phyloP scores from a whole-genome alignment of 2,888 invertebrate species.

The Mystacides longicornis region DNA sequence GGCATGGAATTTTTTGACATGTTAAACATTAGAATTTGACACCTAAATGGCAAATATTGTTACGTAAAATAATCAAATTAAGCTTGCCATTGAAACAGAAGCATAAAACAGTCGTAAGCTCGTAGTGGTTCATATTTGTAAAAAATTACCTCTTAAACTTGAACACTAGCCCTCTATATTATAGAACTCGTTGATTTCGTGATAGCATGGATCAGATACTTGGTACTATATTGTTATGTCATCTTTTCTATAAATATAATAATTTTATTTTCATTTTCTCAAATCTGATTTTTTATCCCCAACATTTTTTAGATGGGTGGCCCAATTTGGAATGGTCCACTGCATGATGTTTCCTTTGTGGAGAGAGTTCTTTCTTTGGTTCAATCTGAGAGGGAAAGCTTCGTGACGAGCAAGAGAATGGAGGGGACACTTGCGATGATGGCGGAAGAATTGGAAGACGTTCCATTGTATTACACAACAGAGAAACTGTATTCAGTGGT shows the following conservation, averaged over 20 bases:
- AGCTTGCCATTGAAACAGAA: too few relatives aligned
- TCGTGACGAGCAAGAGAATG: conserved; percentile 68
- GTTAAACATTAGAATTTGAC: too few relatives aligned
- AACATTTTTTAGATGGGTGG: conserved; percentile 73
- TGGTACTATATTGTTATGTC: background rate
- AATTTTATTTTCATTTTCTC: too few relatives aligned
- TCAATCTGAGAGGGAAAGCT: conserved; percentile 37
- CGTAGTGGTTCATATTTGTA: too few relatives aligned
- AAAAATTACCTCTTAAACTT: too few relatives aligned
- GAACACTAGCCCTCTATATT: too few relatives aligned
- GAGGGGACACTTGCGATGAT: conserved; percentile 75
- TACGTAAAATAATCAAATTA: too few relatives aligned
- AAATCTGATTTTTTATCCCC: too few relatives aligned
- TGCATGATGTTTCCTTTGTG: conserved; percentile 78
- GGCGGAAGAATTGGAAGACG: conserved; percentile 72
- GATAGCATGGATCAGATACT: background rate
- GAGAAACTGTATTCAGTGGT: conserved; percentile 69
- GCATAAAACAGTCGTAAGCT: too few relatives aligned
- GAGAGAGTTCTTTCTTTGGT: conserved; percentile 51
- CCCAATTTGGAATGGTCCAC: conserved; percentile 86
- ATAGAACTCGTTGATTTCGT: too few relatives aligned
- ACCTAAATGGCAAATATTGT: too few relatives aligned
- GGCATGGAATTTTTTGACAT: too few relatives aligned
- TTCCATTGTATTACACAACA: conserved; percentile 80
- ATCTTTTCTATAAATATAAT: background rate